A percentile compares a stretch with the other conserved stretches of the same genome.
These are phyloP conservation scores for Sceliomorpha sp. DNA, from an alignment of 2,888 invertebrate species.

Conservation along the genomic window DNA sequence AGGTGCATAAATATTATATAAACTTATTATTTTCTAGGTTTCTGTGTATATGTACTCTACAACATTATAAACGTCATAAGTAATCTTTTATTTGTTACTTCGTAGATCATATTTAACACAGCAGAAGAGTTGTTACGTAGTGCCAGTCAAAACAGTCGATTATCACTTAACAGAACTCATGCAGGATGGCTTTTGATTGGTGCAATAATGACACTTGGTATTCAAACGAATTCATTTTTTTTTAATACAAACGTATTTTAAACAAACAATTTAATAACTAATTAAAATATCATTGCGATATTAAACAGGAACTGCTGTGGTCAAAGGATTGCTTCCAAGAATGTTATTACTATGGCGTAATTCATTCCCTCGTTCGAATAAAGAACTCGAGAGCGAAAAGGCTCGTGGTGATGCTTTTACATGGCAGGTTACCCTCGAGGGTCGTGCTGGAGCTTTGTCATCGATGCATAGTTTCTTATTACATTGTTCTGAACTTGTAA, in stretches of 20 bases:
- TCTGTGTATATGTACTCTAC: no score
- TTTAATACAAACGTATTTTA: no score
- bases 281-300: no score
- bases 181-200: slow-evolving; percentile 99
- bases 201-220: slow-evolving; percentile 96
- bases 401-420: slow-evolving; percentile 98
- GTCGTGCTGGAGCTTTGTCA: slow-evolving; percentile 96
- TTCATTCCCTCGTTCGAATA: slow-evolving; percentile 97
- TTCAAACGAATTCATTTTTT: no score
- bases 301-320: slow-evolving; percentile 90
- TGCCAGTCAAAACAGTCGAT: slow-evolving; percentile 96
- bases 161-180: slow-evolving; percentile 96
- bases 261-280: no score
- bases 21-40: no score
- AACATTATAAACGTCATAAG: no score
- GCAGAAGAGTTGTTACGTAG: slow-evolving; percentile 97
- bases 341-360: slow-evolving; percentile 98
- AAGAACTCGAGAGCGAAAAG: slow-evolving; percentile 98
- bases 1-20: no score
- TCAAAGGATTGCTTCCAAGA: slow-evolving; percentile 93
- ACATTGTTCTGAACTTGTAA: slow-evolving; percentile 94
- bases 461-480: slow-evolving; percentile 96
- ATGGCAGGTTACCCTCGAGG: slow-evolving; percentile 99
- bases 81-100: slow-evolving; percentile 44
- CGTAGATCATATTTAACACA: slow-evolving; percentile 94